Evolutionary conservation across 2,888 invertebrate species (phyloP), one percentile per base, ranked within the genome.

Genomic region (Dryomyza anilis): DNA sequence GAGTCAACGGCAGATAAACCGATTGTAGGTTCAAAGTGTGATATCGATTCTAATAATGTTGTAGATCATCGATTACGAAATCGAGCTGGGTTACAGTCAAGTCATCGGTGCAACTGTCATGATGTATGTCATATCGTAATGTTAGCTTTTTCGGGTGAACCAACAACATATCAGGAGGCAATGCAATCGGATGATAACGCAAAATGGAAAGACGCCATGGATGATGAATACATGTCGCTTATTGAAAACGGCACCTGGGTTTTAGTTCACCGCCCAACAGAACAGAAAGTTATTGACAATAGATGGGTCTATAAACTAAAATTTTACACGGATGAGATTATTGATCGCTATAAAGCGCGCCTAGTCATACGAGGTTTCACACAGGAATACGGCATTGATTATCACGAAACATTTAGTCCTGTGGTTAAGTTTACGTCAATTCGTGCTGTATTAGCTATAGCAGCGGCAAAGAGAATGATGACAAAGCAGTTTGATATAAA

Each of bases 361-460:
- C 61, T 77, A 19, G 75, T 75, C 8, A n/a, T n/a, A n/a, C n/a
- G n/a, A n/a, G n/a, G n/a, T n/a, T n/a, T n/a, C n/a, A n/a, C n/a
- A n/a, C n/a, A 77, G 57, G 63, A 72, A 65, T 68, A 65, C 33
- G 74, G 72, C 7, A 57, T 70, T 25, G 74, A 76, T 68, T 77
- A 75, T 66, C 60, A 71, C 23, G 73, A 77, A 60, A 73, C 73
- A 1, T 79, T 74, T 63, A 72, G 76, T 56, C 75, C 76, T 12
- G 75, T 76, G 0, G 72, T 68, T 7, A 70, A 62, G 67, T 63
- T 67, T 50, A 57, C 69, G 8, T 73, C 70, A 10, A 60, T 74
- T 29, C 63, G 70, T 45, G 56, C 48, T 10, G 66, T 53, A 27
- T 39, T 39, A 16, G 16, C 14, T 14, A 39, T 39, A n/a, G 39